Conservation (phyloP, 1,140 invertebrate genomes). For the Papilio machaon region DNA sequence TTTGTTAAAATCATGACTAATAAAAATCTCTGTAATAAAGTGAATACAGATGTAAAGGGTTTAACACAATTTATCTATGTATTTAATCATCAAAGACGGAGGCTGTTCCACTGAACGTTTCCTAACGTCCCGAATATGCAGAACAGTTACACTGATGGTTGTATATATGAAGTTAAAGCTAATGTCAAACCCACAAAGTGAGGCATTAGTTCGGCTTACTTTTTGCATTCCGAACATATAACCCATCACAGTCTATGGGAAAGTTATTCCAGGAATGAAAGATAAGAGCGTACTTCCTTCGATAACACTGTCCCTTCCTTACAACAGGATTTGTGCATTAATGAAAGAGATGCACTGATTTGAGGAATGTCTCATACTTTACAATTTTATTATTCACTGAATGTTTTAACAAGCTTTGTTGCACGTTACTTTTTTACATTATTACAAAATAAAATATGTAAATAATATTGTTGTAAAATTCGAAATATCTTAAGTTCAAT, state of each 20-base stretch:
- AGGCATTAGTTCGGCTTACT: constrained; percentile 55
- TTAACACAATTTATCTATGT: neutral
- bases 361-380: constrained; percentile 66
- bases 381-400: constrained; percentile 74
- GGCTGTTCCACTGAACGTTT: neutral
- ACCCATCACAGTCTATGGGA: constrained; percentile 71
- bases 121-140: neutral
- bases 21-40: too few species aligned
- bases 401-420: constrained; percentile 52
- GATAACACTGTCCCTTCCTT: constrained; percentile 53
- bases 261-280: constrained; percentile 78
- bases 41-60: too few species aligned
- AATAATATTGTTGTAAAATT: neutral
- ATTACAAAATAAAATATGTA: constrained; percentile 41
- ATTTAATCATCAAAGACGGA: neutral
- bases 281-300: constrained; percentile 74
- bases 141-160: neutral
- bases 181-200: constrained; percentile 36
- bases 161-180: constrained; percentile 5
- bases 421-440: constrained; percentile 44
- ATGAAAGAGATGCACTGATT: constrained; percentile 52
- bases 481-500: neutral
- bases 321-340: constrained; percentile 20
- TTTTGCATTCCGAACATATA: constrained; percentile 70
- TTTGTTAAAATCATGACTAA: too few species aligned